A percentile compares a stretch with the other conserved stretches of the same genome.
Evolutionary conservation across 2,888 invertebrate genomes (phyloP).

Genomic region (Phaonia tiefii): DNA sequence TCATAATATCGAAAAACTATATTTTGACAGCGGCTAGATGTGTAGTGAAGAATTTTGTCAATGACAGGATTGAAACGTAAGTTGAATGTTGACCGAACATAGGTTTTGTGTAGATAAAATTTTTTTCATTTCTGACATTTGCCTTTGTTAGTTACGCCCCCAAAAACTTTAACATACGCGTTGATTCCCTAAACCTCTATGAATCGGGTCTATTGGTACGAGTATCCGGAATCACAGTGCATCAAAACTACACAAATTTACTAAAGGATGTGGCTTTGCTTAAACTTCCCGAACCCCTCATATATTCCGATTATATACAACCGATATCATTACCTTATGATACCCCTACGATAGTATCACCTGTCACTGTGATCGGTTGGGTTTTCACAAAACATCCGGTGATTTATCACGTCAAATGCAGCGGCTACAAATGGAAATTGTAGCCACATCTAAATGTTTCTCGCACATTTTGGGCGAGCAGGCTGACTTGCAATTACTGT

Average conservation of each 20-base stretch:
- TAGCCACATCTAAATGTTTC: constrained; percentile 60
- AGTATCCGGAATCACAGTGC: not conserved
- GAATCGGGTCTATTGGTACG: not conserved
- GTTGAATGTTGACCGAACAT: not conserved
- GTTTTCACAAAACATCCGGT: constrained; percentile 69
- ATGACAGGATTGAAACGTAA: not conserved
- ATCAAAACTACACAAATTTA: constrained; percentile 5
- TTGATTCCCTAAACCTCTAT: constrained; percentile 16
- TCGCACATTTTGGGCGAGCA: constrained; percentile 20
- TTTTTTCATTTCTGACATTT: not conserved
- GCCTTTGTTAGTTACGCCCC: constrained; percentile 8
- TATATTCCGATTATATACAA: constrained; percentile 69
- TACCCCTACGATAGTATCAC: constrained; percentile 64
- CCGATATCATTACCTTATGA: constrained; percentile 69
- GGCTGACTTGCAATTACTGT: constrained; percentile 71
- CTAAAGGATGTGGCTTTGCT: constrained; percentile 69
- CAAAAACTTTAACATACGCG: constrained; percentile 6
- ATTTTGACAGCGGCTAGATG: constrained; percentile 78
- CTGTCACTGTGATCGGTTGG: constrained; percentile 74
- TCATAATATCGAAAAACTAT: constrained; percentile 72
- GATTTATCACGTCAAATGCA: constrained; percentile 66
- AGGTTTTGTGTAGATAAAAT: not conserved
- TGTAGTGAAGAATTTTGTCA: constrained; percentile 63
- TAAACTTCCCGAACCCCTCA: constrained; percentile 67
- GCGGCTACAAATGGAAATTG: constrained; percentile 58